Conservation (phyloP, 2,113 vertebrate genomes). For the Physeter macrocephalus region DNA sequence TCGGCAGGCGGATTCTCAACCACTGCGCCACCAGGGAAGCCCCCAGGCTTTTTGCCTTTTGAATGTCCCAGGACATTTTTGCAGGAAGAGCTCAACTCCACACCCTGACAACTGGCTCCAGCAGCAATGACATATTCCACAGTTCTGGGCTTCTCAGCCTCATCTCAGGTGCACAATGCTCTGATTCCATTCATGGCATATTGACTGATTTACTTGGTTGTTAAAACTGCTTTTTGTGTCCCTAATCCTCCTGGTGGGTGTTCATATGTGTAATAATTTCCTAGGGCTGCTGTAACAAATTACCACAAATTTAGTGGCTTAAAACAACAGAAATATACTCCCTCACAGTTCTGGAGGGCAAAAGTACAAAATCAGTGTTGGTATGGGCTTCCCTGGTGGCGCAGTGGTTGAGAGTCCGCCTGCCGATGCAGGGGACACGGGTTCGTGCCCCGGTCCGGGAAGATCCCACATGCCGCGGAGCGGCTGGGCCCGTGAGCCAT, state of each 20-base stretch:
- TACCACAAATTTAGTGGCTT: not conserved
- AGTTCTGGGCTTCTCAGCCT: not conserved
- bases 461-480: too few relatives aligned
- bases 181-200: not conserved
- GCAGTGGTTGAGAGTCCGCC: too few relatives aligned
- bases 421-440: too few relatives aligned
- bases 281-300: not conserved
- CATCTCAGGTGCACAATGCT: not conserved
- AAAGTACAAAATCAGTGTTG: not conserved
- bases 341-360: not conserved
- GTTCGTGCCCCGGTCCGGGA: too few relatives aligned
- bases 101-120: not conserved
- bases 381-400: too few relatives aligned
- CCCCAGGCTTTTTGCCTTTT: constrained; percentile 1
- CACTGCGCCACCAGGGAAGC: too few relatives aligned
- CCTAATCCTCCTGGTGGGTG: not conserved
- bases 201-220: not conserved
- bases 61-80: not conserved
- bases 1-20: too few relatives aligned
- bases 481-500: too few relatives aligned
- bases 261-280: not conserved
- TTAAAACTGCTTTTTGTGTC: not conserved
- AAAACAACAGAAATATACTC: not conserved
- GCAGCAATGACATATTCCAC: not conserved
- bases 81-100: not conserved